These are phyloP conservation scores for Griposia aprilina DNA, from an alignment of 2,888 invertebrate species.

Conservation along the genomic window DNA sequence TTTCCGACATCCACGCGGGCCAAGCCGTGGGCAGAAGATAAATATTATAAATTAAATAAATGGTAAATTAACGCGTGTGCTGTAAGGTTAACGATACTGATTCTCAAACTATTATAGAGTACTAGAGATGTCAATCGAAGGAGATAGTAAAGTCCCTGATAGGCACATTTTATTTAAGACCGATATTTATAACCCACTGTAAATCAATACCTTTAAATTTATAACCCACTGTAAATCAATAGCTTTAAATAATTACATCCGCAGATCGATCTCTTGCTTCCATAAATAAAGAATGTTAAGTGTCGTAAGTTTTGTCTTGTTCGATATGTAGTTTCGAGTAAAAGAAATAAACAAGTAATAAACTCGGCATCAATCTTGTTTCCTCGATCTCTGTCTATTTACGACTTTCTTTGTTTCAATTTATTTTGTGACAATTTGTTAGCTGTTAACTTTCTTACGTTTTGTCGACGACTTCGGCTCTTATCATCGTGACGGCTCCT, in stretches of 20 bases:
- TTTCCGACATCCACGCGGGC: too few species aligned
- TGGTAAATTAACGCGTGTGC: neutral
- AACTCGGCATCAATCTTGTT: constrained; percentile 49
- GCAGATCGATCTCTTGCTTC: neutral
- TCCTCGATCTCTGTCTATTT: constrained; percentile 50
- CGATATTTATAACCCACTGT: neutral
- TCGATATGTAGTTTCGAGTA: constrained; percentile 48
- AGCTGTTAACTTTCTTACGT: constrained; percentile 67
- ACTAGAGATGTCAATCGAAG: too few species aligned
- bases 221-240: neutral
- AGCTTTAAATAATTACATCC: neutral
- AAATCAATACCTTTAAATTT: neutral
- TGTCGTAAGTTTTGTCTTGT: constrained; percentile 15
- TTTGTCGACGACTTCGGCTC: constrained; percentile 62
- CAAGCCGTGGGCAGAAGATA: too few species aligned
- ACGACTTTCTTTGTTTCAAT: constrained; percentile 66
- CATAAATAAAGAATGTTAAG: constrained; percentile 6
- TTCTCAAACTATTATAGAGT: neutral
- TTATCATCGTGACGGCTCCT: constrained; percentile 66
- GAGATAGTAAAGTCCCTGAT: neutral
- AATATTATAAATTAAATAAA: too few species aligned
- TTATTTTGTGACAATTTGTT: constrained; percentile 73
- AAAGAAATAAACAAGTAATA: constrained; percentile 52
- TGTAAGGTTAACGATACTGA: neutral
- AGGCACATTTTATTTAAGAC: neutral